Base-by-base conservation (phyloP, 1,140 invertebrate genomes). In the Drosophila pruinosa region DNA sequence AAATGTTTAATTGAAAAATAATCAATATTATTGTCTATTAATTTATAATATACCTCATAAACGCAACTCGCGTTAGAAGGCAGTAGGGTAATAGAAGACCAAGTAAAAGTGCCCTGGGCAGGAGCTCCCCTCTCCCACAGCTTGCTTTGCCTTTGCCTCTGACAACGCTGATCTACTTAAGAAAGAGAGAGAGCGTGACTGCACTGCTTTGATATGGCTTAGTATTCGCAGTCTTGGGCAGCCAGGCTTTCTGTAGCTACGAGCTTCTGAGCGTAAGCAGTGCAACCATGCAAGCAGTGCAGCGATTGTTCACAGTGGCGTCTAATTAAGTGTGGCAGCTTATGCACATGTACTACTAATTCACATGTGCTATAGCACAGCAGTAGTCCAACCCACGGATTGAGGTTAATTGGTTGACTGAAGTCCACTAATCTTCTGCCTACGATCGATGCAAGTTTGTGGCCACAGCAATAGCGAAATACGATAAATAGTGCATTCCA, bases 11-110 rank as follows among this genome's bases (percentile, higher is more conserved):
- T 52, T 52, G 31, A 52, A 52, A 34, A 34, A 36, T 21, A 52
- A 52, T 52, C 48, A 52, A 52, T 28, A 52, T 19, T 52, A 52
- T 52, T n/a, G 48, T 36, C 22, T 28, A 15, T 28, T 28, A 48
- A 48, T 28, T 48, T 28, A 48, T 28, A 39, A 39, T 28, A 12
- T 48, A 15, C 7, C 21, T 8, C 12, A 8, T 48, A 48, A 17
- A 24, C 19, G 2, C n/a, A 34, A n/a, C n/a, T n/a, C n/a, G n/a
- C n/a, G n/a, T n/a, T n/a, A n/a, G n/a, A n/a, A 34, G 31, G 12
- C 3, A 12, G 31, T 4, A 4, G 3, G 8, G n/a, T 31, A 31
- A 3, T 7, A 8, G n/a, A 7, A 39, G 36, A n/a, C n/a, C 36
- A 19, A 17, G 38, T 10, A 15, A 39, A 15, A 39, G 38, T 39